phyloP scores from a whole-genome alignment of 2,888 invertebrate genomes.

The Cyclophora albipunctata region DNA sequence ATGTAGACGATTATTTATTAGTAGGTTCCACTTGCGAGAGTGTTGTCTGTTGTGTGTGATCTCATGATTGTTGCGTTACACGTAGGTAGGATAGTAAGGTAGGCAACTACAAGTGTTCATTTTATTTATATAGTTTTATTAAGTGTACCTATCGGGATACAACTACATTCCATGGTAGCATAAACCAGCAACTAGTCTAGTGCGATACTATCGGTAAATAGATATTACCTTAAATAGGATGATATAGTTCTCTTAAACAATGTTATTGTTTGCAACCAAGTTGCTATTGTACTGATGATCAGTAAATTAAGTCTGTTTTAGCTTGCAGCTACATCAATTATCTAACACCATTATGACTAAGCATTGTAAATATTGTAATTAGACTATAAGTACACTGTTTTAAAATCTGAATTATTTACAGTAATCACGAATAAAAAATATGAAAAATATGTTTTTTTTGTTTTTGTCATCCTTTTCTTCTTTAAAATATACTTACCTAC shows the following conservation, averaged over 20 bases:
- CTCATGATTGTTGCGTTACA: slow-evolving; percentile 55
- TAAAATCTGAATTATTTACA: slow-evolving; percentile 28
- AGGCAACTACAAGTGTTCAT: slow-evolving; percentile 52
- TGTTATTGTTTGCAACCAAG: slow-evolving; percentile 47
- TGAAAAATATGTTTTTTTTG: slow-evolving; percentile 5
- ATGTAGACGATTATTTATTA: slow-evolving; percentile 71
- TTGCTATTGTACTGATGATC: slow-evolving; percentile 44
- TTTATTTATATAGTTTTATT: slow-evolving; percentile 39
- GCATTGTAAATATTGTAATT: slow-evolving; percentile 45
- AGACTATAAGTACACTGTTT: slow-evolving; percentile 26
- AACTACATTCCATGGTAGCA: slow-evolving; percentile 59
- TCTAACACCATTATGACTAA: slow-evolving; percentile 32
- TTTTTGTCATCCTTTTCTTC: slow-evolving; percentile 1
- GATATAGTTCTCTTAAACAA: slow-evolving; percentile 31
- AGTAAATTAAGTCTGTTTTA: slow-evolving; percentile 29
- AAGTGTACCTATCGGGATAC: slow-evolving; percentile 46
- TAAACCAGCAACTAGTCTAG: slow-evolving; percentile 67
- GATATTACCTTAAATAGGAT: slow-evolving; percentile 34
- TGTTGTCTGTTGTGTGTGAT: slow-evolving; percentile 63
- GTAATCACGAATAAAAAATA: slow-evolving; percentile 15
- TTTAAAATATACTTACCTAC: too few species aligned
- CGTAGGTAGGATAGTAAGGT: slow-evolving; percentile 31
- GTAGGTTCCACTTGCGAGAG: slow-evolving; percentile 48
- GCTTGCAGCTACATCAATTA: slow-evolving; percentile 27
- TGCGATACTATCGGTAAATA: slow-evolving; percentile 45